Evolutionary conservation across 1,140 invertebrate species (phyloP).

Genomic region (Scaptomyza montana): DNA sequence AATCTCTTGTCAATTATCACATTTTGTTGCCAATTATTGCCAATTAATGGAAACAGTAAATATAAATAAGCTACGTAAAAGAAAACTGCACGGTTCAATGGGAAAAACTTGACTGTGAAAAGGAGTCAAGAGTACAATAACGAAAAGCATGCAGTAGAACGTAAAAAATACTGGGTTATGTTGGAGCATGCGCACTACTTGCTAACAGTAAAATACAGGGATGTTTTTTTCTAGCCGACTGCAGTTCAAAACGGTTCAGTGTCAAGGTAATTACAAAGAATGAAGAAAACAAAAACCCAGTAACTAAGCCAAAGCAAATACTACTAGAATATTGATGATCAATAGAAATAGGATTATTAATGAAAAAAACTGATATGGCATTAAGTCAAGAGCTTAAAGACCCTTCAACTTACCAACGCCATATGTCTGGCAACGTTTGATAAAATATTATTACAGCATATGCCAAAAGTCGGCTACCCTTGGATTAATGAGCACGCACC

Average conservation of each 20-base stretch:
- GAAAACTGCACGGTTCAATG: constrained; percentile 40
- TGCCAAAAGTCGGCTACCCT: constrained; percentile 43
- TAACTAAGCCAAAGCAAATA: neutral
- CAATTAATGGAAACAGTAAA: constrained; percentile 42
- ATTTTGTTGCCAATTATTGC: constrained; percentile 51
- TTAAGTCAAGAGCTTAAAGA: constrained; percentile 10
- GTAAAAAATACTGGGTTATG: constrained; percentile 38
- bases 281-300: constrained; percentile 4
- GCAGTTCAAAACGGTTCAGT: constrained; percentile 56
- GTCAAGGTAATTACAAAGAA: constrained; percentile 57
- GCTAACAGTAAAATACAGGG: constrained; percentile 20
- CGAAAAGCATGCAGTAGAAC: neutral
- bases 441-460: constrained; percentile 60
- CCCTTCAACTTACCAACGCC: neutral
- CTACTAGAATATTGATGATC: neutral
- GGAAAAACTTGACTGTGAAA: constrained; percentile 52
- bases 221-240: constrained; percentile 10
- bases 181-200: constrained; percentile 36
- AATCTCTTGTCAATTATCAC: constrained; percentile 41
- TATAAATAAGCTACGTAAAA: neutral
- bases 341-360: constrained; percentile 8
- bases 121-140: neutral
- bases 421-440: constrained; percentile 42
- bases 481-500: constrained; percentile 26
- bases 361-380: constrained; percentile 10